Base-by-base conservation (phyloP, 2,113 vertebrate genomes). In the Chloropsis hardwickii region DNA sequence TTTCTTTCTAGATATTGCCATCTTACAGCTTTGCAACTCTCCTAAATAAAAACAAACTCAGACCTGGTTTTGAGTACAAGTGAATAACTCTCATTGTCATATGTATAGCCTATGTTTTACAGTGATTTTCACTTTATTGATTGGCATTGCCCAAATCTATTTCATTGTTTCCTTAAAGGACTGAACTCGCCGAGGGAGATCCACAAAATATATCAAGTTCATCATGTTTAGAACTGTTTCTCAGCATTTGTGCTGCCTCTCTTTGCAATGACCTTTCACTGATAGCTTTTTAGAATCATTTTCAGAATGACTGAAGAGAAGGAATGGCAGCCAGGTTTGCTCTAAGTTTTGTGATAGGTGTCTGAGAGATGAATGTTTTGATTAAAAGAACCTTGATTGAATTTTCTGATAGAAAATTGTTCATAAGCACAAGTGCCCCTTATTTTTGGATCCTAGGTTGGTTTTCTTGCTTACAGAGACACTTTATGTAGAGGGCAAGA, bases 351-450 rank as follows among this genome's bases (percentile, higher is more conserved):
- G 80, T 95, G 92, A 89, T 96, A 78, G 58, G 60, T 91, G 81
- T 95, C 97, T 96, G 88, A 97, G 97, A 98, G 97, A 98, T 97
- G 96, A 96, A 97, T 94, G 73, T 92, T 97, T 90, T 96, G 95
- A 97, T 98, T 97, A 97, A 96, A 96, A 96, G 87, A 97, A 80
- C 31, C 35, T 83, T 95, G 95, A 97, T 76, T 88, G 84, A 97
- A 97, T 97, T 97, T 98, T 96, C 78, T 67, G 81, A 95, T 72
- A 94, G 90, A 97, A 97, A 97, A 97, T 90, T 95, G 71, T 96
- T 97, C 91, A 80, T 94, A 92, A 97, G 80, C 78, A 95, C 82
- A 86, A 19, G 25, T 72, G 48, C 47, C 28, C 7, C 70, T 95
- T 92, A 86, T 76, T 95, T 90, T 94, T 91, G 81, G 86, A 92